Conservation (phyloP, 1,140 invertebrate genomes). For the Ips nitidus region DNA sequence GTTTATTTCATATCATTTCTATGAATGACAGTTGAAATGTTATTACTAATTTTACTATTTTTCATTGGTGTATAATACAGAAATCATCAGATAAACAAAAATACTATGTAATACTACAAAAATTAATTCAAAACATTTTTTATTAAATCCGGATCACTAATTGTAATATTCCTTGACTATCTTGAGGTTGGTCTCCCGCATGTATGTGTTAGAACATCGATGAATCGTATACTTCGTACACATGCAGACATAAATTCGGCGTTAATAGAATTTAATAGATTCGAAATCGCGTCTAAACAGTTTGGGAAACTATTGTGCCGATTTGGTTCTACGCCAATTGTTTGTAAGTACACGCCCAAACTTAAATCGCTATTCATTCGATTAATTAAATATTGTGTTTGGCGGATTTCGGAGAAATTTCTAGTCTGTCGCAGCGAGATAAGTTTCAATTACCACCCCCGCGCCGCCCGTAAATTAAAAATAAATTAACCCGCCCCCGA, state of each 20-base stretch:
- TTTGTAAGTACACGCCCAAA: slow-evolving; percentile 47
- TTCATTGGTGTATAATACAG: no score
- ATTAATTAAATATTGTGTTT: slow-evolving; percentile 46
- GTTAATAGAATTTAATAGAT: slow-evolving; percentile 48
- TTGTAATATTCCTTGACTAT: no score
- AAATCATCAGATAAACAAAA: no score
- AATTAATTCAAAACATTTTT: no score
- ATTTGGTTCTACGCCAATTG: slow-evolving; percentile 50
- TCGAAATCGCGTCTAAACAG: slow-evolving; percentile 48
- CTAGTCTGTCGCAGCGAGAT: slow-evolving; percentile 16
- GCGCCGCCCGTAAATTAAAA: no score
- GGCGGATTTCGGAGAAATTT: slow-evolving; percentile 19
- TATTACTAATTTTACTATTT: no score
- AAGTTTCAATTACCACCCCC: slow-evolving; percentile 4
- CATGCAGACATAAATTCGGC: slow-evolving; percentile 45
- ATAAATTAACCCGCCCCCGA: no score
- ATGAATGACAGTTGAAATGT: no score
- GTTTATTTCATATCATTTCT: no score
- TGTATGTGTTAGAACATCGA: slow-evolving; percentile 12
- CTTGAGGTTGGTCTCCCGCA: no score
- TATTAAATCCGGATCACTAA: no score
- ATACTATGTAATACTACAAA: no score
- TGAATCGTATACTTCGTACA: slow-evolving; percentile 30
- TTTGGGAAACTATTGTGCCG: slow-evolving; percentile 48
- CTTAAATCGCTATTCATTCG: slow-evolving; percentile 49